Evolutionary conservation across 2,113 vertebrate species (phyloP).

Genomic region (Equus quagga): DNA sequence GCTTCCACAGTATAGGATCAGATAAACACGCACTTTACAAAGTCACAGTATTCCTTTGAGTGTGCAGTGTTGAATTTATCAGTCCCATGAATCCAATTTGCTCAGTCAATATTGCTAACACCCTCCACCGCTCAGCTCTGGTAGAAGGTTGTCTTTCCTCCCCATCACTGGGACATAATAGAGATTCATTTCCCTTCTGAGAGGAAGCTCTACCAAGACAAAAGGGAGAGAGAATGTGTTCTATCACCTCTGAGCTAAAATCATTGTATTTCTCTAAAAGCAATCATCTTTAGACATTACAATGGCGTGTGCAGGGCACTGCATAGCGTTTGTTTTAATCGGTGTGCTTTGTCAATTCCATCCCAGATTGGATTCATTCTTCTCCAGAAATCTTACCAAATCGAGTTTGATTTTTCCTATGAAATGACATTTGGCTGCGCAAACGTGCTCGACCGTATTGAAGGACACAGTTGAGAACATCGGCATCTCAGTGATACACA

Average conservation of each 20-base stretch:
- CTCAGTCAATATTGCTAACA: conserved; percentile 49
- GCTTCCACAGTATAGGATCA: not conserved
- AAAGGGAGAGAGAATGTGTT: conserved; percentile 83
- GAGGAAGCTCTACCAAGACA: conserved; percentile 85
- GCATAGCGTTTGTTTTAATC: conserved; percentile 82
- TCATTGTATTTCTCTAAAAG: conserved; percentile 85
- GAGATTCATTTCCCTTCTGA: conserved; percentile 84
- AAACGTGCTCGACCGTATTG: conserved; percentile 22
- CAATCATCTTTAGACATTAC: conserved; percentile 86
- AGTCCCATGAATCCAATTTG: conserved; percentile 50
- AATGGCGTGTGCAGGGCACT: conserved; percentile 77
- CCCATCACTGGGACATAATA: conserved; percentile 78
- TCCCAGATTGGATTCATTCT: conserved; percentile 84
- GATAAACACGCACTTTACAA: not conserved
- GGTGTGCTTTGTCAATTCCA: conserved; percentile 81
- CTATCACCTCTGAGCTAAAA: conserved; percentile 85
- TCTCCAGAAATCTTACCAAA: conserved; percentile 85
- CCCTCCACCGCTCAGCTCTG: conserved; percentile 53
- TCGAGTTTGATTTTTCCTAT: conserved; percentile 84
- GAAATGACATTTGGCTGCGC: conserved; percentile 85
- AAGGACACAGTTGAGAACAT: conserved; percentile 84
- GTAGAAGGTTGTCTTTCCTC: conserved; percentile 21
- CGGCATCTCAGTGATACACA: conserved; percentile 36
- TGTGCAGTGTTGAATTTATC: not conserved
- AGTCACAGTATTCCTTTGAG: conserved; percentile 20